Conservation (phyloP, 2,888 invertebrate genomes). For the Andrena marginata region DNA sequence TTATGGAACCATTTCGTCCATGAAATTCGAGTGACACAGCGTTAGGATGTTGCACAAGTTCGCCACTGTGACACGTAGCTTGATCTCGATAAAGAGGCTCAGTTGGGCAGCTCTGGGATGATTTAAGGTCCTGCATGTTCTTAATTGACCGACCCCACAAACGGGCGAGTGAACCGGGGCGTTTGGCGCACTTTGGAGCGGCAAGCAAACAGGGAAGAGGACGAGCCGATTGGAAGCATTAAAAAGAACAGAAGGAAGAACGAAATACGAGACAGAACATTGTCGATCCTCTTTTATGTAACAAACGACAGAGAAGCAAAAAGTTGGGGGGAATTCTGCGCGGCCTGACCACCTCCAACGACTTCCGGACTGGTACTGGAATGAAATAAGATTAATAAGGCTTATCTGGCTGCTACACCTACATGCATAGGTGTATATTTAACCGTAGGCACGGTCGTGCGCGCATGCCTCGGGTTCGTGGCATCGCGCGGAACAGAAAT, state of each 20-base stretch:
- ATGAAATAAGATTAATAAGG: slow-evolving; percentile 75
- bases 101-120: slow-evolving; percentile 19
- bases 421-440: slow-evolving; percentile 69
- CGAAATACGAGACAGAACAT: not conserved
- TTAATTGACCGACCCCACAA: slow-evolving; percentile 26
- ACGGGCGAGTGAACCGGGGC: slow-evolving; percentile 14
- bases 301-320: slow-evolving; percentile 28
- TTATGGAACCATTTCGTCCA: not conserved
- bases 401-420: slow-evolving; percentile 57
- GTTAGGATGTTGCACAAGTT: not conserved
- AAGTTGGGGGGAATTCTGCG: slow-evolving; percentile 43
- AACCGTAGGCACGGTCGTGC: slow-evolving; percentile 63
- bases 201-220: not conserved
- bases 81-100: not conserved
- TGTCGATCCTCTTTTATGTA: slow-evolving; percentile 30
- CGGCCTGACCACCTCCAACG: slow-evolving; percentile 68
- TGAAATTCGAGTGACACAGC: not conserved
- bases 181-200: slow-evolving; percentile 13
- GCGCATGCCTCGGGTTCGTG: slow-evolving; percentile 56
- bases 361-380: slow-evolving; percentile 74
- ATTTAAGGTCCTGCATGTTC: slow-evolving; percentile 24
- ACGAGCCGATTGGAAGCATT: not conserved
- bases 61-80: not conserved
- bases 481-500: slow-evolving; percentile 48
- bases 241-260: not conserved